Percentiles rank a stretch among this genome's conserved stretches.
Evolutionary conservation across 2,113 vertebrate genomes (phyloP).

Genomic region (Nesogale talazaci): DNA sequence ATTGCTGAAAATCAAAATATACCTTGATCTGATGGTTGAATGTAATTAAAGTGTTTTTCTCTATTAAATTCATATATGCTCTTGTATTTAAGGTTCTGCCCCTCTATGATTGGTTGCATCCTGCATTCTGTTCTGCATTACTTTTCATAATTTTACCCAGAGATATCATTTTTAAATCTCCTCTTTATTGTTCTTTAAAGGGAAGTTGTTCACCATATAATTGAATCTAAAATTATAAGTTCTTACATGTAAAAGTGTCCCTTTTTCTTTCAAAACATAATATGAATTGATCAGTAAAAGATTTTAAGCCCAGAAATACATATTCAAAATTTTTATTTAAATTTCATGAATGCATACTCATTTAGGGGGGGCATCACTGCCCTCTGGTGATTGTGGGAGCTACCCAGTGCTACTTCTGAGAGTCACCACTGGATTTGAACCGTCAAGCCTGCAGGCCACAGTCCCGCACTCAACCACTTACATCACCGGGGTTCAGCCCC

Average conservation of each 20-base stretch:
- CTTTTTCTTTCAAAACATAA: constrained; percentile 18
- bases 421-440: no score
- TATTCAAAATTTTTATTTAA: constrained; percentile 8
- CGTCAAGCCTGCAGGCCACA: no score
- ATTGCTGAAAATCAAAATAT: not conserved
- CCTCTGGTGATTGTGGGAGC: no score
- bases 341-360: not conserved
- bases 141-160: constrained; percentile 18
- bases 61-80: constrained; percentile 15
- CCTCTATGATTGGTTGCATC: not conserved
- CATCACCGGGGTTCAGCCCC: no score
- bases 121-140: constrained; percentile 31
- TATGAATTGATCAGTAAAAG: constrained; percentile 8
- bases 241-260: not conserved
- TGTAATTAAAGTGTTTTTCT: constrained; percentile 1
- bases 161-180: not conserved
- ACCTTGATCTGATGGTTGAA: constrained; percentile 19
- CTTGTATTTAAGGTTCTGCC: not conserved
- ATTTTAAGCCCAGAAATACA: not conserved
- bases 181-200: not conserved
- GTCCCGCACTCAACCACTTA: no score
- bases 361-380: no score
- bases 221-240: constrained; percentile 21
- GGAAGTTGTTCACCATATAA: constrained; percentile 13
- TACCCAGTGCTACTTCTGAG: no score